Conservation (phyloP, 1,140 invertebrate genomes). For the Globodera rostochiensis region DNA sequence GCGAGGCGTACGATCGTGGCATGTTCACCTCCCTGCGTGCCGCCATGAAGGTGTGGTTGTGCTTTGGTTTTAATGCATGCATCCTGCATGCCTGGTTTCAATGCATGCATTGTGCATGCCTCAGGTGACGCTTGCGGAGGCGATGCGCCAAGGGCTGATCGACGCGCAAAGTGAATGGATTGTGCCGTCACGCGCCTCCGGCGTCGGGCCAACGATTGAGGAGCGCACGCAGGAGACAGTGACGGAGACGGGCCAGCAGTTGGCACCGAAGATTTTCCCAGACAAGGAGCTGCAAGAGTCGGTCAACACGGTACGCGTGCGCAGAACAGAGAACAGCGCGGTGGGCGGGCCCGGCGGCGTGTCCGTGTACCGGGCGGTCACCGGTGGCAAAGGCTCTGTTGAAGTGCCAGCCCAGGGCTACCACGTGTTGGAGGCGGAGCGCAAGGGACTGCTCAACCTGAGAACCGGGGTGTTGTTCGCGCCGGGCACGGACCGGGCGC, state of each 20-base stretch:
- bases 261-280: constrained; percentile 65
- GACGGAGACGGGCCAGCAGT: constrained; percentile 70
- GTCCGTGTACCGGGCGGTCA: constrained; percentile 62
- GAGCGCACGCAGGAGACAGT: constrained; percentile 74
- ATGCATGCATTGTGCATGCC: not conserved
- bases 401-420: constrained; percentile 63
- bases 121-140: constrained; percentile 74
- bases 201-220: constrained; percentile 67
- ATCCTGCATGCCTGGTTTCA: no score
- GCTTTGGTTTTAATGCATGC: no score
- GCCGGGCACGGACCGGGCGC: constrained; percentile 70
- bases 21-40: constrained; percentile 83
- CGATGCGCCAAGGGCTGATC: constrained; percentile 77
- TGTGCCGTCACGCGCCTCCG: constrained; percentile 71
- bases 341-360: constrained; percentile 64
- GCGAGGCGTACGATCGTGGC: constrained; percentile 81
- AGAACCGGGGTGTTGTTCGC: constrained; percentile 72
- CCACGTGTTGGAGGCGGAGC: constrained; percentile 77
- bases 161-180: constrained; percentile 71
- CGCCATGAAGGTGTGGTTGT: constrained; percentile 69
- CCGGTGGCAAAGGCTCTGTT: constrained; percentile 62
- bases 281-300: constrained; percentile 58
- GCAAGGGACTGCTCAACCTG: constrained; percentile 78
- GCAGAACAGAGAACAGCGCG: constrained; percentile 61
- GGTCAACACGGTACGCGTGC: constrained; percentile 62